Conservation (phyloP, 2,113 vertebrate genomes). For the Odontesthes bonariensis region DNA sequence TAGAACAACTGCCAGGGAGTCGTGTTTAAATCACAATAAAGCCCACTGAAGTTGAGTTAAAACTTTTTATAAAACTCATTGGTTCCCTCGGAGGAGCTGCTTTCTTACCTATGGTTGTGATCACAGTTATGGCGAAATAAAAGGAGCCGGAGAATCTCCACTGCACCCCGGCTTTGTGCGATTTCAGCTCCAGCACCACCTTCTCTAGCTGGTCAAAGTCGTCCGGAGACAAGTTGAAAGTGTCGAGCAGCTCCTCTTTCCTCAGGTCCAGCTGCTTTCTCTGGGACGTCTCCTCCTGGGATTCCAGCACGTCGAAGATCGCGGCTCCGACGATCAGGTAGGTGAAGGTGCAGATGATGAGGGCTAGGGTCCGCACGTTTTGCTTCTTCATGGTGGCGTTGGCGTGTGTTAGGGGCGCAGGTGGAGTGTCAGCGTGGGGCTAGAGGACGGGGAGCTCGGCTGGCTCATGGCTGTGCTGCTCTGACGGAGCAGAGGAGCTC, state of each 20-base stretch:
- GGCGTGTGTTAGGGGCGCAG: conserved; percentile 72
- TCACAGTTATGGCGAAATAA: conserved; percentile 98
- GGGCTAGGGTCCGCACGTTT: conserved; percentile 93
- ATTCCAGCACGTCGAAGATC: conserved; percentile 94
- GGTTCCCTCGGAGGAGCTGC: neutral
- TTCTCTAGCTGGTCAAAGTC: conserved; percentile 88
- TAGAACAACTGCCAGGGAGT: neutral
- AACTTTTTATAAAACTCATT: neutral
- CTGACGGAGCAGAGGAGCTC: conserved; percentile 58
- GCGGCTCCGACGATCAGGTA: conserved; percentile 96
- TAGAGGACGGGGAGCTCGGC: conserved; percentile 83
- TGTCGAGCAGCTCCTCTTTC: conserved; percentile 83
- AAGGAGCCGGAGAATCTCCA: conserved; percentile 96
- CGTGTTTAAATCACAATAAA: neutral
- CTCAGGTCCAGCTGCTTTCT: conserved; percentile 79
- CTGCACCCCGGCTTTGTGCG: conserved; percentile 95
- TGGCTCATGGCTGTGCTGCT: conserved; percentile 86
- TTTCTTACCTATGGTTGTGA: conserved; percentile 94
- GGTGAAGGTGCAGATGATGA: conserved; percentile 95
- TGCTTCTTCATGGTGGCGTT: conserved; percentile 91
- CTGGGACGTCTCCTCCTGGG: conserved; percentile 87
- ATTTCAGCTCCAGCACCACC: conserved; percentile 92
- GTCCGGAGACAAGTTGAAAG: conserved; percentile 88
- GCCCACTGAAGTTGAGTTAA: neutral
- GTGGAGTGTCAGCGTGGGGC: conserved; percentile 74